These are phyloP conservation scores for Brachycybe producta DNA, from an alignment of 2,888 invertebrate species.

Conservation along the genomic window DNA sequence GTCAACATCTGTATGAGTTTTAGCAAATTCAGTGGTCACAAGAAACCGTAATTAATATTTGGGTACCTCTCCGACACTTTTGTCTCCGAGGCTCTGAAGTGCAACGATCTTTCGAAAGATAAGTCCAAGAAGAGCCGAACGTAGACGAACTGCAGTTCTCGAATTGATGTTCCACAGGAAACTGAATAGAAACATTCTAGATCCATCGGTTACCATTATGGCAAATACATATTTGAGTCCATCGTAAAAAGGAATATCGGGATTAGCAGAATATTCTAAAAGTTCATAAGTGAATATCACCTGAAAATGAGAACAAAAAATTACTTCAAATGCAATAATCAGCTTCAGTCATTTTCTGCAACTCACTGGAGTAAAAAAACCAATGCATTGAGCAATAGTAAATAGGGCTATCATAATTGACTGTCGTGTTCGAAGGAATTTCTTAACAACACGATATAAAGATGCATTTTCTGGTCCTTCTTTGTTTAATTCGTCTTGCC, in stretches of 20 bases:
- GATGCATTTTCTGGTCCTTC: conserved; percentile 39
- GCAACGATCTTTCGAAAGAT: conserved; percentile 36
- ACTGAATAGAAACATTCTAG: conserved; percentile 38
- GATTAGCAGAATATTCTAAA: conserved; percentile 35
- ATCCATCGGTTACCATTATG: conserved; percentile 37
- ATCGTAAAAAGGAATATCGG: conserved; percentile 31
- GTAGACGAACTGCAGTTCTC: conserved; percentile 34
- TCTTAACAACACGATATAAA: conserved; percentile 37
- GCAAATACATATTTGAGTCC: conserved; percentile 39
- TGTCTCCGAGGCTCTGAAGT: conserved; percentile 36
- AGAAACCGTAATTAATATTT: no score
- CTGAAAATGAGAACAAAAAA: neutral
- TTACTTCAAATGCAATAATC: neutral
- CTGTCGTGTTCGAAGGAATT: conserved; percentile 39
- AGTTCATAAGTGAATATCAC: conserved; percentile 35
- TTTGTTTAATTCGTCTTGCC: conserved; percentile 40
- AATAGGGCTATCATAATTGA: conserved; percentile 36
- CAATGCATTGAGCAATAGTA: conserved; percentile 33
- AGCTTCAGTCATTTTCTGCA: neutral
- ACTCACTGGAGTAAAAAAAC: conserved; percentile 38
- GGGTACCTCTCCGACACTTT: conserved; percentile 39
- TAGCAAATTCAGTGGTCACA: neutral
- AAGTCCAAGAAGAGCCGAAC: conserved; percentile 33
- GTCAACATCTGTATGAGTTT: neutral
- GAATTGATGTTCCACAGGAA: conserved; percentile 42